A percentile compares a stretch with the other conserved stretches of the same genome.
phyloP scores from a whole-genome alignment of 2,888 invertebrate species.

The Timema cristinae region DNA sequence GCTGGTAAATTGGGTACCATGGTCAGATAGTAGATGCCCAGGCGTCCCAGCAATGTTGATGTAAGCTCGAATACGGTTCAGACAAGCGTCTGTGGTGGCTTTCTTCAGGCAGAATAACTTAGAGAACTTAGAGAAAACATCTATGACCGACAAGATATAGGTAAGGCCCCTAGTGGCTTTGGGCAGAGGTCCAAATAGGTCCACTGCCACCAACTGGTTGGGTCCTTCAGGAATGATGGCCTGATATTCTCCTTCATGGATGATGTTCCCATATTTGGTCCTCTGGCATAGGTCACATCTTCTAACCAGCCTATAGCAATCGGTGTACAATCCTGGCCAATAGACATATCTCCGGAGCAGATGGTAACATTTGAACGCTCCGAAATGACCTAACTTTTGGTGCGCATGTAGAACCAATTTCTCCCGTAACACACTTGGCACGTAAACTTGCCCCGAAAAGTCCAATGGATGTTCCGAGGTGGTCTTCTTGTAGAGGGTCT shows the following conservation, averaged over 20 bases:
- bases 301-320: background rate
- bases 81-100: background rate
- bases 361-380: background rate
- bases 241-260: background rate
- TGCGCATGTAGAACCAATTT: background rate
- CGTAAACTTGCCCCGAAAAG: background rate
- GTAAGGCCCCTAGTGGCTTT: background rate
- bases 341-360: background rate
- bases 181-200: constrained; percentile 8
- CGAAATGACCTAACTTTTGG: background rate
- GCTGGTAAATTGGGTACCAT: background rate
- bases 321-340: background rate
- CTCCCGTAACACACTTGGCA: background rate
- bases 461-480: no score
- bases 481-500: no score
- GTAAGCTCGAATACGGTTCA: background rate
- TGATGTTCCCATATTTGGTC: background rate
- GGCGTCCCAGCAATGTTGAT: background rate
- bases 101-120: background rate
- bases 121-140: constrained; percentile 6
- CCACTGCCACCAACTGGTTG: constrained; percentile 1
- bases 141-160: background rate
- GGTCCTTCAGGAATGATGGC: background rate
- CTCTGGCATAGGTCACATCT: constrained; percentile 2
- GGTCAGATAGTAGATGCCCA: background rate